Conservation (phyloP, 2,888 invertebrate species). For the Diadegma fenestrale region DNA sequence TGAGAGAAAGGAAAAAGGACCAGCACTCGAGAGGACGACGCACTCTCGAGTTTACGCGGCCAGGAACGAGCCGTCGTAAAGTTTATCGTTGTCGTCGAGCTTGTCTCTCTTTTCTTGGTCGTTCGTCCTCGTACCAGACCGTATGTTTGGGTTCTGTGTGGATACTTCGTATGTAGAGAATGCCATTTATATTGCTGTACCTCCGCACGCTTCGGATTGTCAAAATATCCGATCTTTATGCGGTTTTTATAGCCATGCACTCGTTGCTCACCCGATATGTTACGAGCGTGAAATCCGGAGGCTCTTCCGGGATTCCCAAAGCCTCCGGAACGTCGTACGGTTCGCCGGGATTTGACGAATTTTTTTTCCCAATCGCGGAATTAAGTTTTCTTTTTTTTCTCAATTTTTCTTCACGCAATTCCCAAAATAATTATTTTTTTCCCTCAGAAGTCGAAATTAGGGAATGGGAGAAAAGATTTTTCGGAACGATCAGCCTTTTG, state of each 20-base stretch:
- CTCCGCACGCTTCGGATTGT: slow-evolving; percentile 77
- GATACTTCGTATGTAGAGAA: slow-evolving; percentile 7
- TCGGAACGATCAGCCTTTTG: slow-evolving; percentile 28
- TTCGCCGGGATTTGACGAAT: slow-evolving; percentile 23
- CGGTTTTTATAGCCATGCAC: slow-evolving; percentile 79
- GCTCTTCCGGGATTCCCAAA: slow-evolving; percentile 75
- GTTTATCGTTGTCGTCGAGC: slow-evolving; percentile 78
- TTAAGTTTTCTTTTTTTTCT: background rate
- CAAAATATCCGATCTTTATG: slow-evolving; percentile 84
- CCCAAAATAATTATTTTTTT: background rate
- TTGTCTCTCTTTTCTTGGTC: slow-evolving; percentile 68
- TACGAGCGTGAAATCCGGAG: slow-evolving; percentile 79
- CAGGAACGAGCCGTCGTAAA: slow-evolving; percentile 79
- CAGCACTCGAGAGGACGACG: slow-evolving; percentile 68
- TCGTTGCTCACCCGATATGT: slow-evolving; percentile 74
- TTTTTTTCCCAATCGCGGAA: slow-evolving; percentile 22
- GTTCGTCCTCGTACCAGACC: slow-evolving; percentile 28
- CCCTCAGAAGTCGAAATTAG: background rate
- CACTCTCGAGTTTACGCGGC: slow-evolving; percentile 71
- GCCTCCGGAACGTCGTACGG: slow-evolving; percentile 24
- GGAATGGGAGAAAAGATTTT: slow-evolving; percentile 10
- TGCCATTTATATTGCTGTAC: slow-evolving; percentile 52
- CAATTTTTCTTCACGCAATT: background rate
- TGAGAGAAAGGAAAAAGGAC: slow-evolving; percentile 46
- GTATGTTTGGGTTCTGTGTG: slow-evolving; percentile 25